These are phyloP conservation scores for Paracanthobrama guichenoti DNA, from an alignment of 2,113 vertebrate genomes.

Conservation along the genomic window DNA sequence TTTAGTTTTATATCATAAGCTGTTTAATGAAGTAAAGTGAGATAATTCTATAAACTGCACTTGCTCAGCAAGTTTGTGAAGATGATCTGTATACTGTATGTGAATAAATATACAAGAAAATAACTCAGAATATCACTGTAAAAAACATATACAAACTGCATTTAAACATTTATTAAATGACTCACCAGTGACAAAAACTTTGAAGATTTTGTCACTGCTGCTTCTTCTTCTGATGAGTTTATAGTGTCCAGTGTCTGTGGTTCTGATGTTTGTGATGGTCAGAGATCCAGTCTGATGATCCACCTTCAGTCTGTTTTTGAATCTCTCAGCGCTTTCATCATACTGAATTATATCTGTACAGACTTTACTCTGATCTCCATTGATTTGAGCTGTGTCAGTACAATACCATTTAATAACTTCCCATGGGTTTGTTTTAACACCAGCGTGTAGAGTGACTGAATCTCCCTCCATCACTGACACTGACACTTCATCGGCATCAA, in stretches of 20 bases:
- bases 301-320: neutral
- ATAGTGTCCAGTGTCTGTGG: neutral
- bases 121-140: no score
- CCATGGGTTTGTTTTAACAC: neutral
- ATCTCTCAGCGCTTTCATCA: neutral
- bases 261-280: neutral
- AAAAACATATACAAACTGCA: neutral
- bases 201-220: neutral
- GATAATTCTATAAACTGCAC: no score
- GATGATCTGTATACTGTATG: neutral
- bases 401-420: neutral
- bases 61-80: neutral
- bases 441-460: neutral
- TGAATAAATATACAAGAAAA: neutral
- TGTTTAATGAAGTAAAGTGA: no score
- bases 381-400: neutral
- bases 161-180: neutral
- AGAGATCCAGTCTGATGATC: neutral
- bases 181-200: neutral
- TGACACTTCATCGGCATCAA: neutral
- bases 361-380: rapidly evolving
- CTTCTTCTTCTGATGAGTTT: neutral
- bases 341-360: neutral
- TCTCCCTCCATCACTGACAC: neutral
- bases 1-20: no score